Percentiles rank a stretch among this genome's conserved stretches.
phyloP scores from a whole-genome alignment of 2,888 invertebrate species.

The Acanthosepion pharaonis region DNA sequence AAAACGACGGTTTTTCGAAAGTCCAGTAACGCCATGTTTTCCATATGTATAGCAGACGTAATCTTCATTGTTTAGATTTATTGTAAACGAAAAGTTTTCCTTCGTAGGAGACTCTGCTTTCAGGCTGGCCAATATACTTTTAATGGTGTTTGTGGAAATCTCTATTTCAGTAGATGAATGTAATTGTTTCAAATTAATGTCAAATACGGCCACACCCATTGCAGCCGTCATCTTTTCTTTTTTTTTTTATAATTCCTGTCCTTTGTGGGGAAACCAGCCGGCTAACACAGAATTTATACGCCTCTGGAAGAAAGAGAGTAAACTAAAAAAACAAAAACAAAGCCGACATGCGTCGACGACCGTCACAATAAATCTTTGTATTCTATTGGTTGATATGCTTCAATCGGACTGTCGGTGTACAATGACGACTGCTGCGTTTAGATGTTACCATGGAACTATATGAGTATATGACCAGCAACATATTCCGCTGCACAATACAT shows the following conservation, averaged over 20 bases:
- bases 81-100: not conserved
- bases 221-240: not conserved
- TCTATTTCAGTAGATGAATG: not conserved
- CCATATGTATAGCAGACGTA: not conserved
- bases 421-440: not conserved
- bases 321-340: not conserved
- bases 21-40: not conserved
- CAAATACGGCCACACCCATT: not conserved
- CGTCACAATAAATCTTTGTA: not conserved
- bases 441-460: not conserved
- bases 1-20: not conserved
- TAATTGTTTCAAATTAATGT: not conserved
- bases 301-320: not conserved
- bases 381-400: not conserved
- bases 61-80: not conserved
- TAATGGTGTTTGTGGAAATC: not conserved
- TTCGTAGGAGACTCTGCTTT: not conserved
- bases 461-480: not conserved
- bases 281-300: not conserved
- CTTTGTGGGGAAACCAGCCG: not conserved
- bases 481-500: not conserved
- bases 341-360: not conserved
- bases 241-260: not conserved
- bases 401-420: not conserved
- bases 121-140: not conserved